Base-by-base conservation (phyloP, 2,113 vertebrate genomes). In the Heterotis niloticus region DNA sequence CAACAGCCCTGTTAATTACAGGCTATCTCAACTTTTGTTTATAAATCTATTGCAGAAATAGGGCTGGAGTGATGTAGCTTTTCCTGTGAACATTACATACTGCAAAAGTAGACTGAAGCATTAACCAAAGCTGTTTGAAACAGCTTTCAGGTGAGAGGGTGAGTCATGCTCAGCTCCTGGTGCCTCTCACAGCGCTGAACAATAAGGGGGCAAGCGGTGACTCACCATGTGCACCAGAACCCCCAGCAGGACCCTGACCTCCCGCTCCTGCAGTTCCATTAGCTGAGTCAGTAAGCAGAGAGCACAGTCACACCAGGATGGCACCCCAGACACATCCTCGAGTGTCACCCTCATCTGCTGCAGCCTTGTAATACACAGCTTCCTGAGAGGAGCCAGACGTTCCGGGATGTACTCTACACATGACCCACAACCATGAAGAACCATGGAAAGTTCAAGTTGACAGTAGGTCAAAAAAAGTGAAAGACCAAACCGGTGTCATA, bases 251-350 rank as follows among this genome's bases (percentile, higher is more conserved):
- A 17, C 69, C 34, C 65, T 82, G 5, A 81, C 79, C 71, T 90
- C 84, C 34, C 71, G 57, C 0, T 91, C 88, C 65, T 92, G 91
- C 13, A 88, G 75, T 77, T 89, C 86, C 20, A 81, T 80, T 52
- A 91, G 80, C 24, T 70, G 81, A 17, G 10, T 83, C 78, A 92
- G 28, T 17, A 92, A 86, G 65, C 80, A 28, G 64, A 84, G 70
- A 4, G 75, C 68, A 72, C 85, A 88, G 16, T 85, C 69, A 64
- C 82, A 85, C 62, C 88, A 73, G 0, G 77, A 79, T 16, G 65
- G 16, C 9, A 74, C 67, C 34, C 81, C 75, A 72, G 74, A 76
- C 17, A 18, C 0, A 5, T 59, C 26, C n/a, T n/a, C 62, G 0
- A 64, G 64, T 13, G 24, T 4, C 5, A 54, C 52, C 59, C 52